Base-by-base conservation (phyloP, 2,113 vertebrate genomes). In the Austrofundulus limnaeus region DNA sequence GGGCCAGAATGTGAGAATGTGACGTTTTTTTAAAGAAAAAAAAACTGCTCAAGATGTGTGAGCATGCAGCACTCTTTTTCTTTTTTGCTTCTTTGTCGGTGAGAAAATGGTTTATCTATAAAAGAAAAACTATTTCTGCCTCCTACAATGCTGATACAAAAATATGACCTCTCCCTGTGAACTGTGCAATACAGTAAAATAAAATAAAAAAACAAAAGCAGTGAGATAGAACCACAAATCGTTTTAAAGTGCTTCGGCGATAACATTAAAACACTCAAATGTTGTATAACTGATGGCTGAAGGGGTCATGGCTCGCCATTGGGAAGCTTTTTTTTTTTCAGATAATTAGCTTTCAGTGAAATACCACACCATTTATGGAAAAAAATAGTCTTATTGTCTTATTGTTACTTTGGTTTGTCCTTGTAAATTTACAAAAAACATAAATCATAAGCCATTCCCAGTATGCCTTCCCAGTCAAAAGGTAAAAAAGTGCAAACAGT, bases 1-100 rank as follows among this genome's bases (percentile, higher is more conserved):
- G 80, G 86, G 80, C 85, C 67, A 87, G 41, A 65, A 79, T 70
- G 75, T 80, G 72, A 84, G 80, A 77, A 85, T 83, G 81, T 82
- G 67, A 64, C 61, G 75, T 67, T 66, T 68, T 79, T 74, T 39
- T 42, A 34, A 28, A 28, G 7, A 28, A 28, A 28, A 28, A 28
- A 28, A 74, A 39, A 39, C 68, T 55, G 38, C 48, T 62, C 46
- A 56, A 51, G 70, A 77, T 64, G 71, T 75, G 61, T 62, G 57
- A 70, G 72, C 3, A 2, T 25, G 56, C 37, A 0, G 34, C 49
- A 48, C 12, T 54, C 15, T 46, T 60, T 54, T 53, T 58, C 66
- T 75, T 57, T 70, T 80, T 59, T 80, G n/a, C n/a, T 64, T 51
- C 43, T 62, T 31, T 17, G 54, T 50, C 11, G 14, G 67, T 57